These are phyloP conservation scores for Trachelus troglodyta DNA, from an alignment of 2,888 invertebrate species.

Conservation along the genomic window DNA sequence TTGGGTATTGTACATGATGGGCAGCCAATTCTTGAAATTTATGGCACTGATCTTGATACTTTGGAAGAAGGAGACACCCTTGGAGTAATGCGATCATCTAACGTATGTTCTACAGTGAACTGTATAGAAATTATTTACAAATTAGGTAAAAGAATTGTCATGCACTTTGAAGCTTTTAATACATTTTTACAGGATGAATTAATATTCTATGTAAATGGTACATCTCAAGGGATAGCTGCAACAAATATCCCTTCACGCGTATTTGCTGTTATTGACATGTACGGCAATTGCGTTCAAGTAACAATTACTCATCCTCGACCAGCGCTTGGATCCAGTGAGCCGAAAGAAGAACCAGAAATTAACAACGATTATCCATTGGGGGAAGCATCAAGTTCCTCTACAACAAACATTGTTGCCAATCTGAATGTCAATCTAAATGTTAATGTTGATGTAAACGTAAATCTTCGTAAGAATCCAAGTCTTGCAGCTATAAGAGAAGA, in stretches of 20 bases:
- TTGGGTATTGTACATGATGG: conserved; percentile 89
- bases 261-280: conserved; percentile 84
- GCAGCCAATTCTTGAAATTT: conserved; percentile 81
- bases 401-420: conserved; percentile 62
- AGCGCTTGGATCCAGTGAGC: conserved; percentile 30
- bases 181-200: conserved; percentile 76
- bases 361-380: conserved; percentile 57
- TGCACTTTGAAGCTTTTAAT: not conserved
- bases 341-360: conserved; percentile 52
- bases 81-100: conserved; percentile 85
- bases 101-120: conserved; percentile 66
- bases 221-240: conserved; percentile 89
- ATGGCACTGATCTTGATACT: conserved; percentile 86
- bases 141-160: not conserved
- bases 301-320: conserved; percentile 69
- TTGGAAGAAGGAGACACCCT: conserved; percentile 85
- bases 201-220: conserved; percentile 89
- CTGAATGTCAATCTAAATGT: conserved; percentile 64
- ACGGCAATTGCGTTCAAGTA: conserved; percentile 86
- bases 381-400: conserved; percentile 56
- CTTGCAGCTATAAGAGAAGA: conserved; percentile 68
- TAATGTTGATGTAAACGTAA: conserved; percentile 43
- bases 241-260: conserved; percentile 79
- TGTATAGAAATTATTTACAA: not conserved
- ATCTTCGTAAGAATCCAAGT: conserved; percentile 60